Evolutionary conservation across 2,888 invertebrate species (phyloP).

Genomic region (Amphipyra tragopoginis): DNA sequence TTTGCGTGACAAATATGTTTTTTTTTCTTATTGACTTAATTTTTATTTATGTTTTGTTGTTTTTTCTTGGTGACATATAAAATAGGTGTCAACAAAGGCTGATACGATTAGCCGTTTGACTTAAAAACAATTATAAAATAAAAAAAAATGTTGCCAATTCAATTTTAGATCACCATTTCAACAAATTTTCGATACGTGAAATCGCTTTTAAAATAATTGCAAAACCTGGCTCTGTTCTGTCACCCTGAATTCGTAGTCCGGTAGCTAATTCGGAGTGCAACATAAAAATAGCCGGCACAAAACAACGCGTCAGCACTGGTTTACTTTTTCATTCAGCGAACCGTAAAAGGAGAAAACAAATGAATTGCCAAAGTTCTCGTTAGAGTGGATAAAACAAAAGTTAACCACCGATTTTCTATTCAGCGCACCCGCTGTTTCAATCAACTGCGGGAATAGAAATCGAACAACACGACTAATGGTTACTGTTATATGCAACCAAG

Average conservation of each 20-base stretch:
- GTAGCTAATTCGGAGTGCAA: conserved; percentile 37
- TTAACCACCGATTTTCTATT: conserved; percentile 77
- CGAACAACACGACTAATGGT: conserved; percentile 59
- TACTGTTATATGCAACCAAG: conserved; percentile 29
- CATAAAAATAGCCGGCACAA: conserved; percentile 40
- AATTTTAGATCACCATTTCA: too few relatives aligned
- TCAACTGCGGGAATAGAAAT: conserved; percentile 72
- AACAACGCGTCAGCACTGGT: conserved; percentile 60
- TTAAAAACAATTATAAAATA: too few relatives aligned
- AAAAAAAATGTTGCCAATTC: too few relatives aligned
- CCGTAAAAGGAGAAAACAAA: conserved; percentile 67
- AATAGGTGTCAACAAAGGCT: too few relatives aligned
- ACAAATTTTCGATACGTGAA: too few relatives aligned
- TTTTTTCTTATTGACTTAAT: neutral
- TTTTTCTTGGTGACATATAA: too few relatives aligned
- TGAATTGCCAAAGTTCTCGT: conserved; percentile 71
- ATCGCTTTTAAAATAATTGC: neutral
- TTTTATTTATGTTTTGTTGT: too few relatives aligned
- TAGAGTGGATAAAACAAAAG: conserved; percentile 68
- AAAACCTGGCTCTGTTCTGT: neutral
- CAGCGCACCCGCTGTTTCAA: conserved; percentile 77
- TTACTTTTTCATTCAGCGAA: conserved; percentile 62
- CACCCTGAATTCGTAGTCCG: conserved; percentile 1
- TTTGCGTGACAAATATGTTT: neutral
- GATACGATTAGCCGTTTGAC: too few relatives aligned